Conservation (phyloP, 1,140 invertebrate species). For the Aphelinus atriplicis region DNA sequence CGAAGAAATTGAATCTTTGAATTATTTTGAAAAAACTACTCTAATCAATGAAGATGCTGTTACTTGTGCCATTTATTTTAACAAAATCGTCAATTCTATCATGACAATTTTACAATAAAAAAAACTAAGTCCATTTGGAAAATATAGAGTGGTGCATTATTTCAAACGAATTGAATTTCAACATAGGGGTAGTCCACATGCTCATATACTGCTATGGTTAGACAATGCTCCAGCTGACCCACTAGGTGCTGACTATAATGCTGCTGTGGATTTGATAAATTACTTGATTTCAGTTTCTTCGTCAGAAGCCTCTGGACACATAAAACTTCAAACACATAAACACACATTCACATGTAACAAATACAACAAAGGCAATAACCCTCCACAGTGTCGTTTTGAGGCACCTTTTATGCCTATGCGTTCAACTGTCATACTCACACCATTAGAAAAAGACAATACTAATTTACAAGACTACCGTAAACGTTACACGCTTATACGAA, state of each 20-base stretch:
- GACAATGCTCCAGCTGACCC: slow-evolving; percentile 49
- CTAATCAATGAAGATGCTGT: slow-evolving; percentile 62
- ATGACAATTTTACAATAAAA: slow-evolving; percentile 41
- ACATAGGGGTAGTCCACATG: slow-evolving; percentile 55
- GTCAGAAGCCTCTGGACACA: slow-evolving; percentile 45
- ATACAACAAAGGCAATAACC: slow-evolving; percentile 32
- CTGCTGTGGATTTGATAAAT: slow-evolving; percentile 36
- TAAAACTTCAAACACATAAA: slow-evolving; percentile 43
- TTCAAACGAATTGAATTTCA: slow-evolving; percentile 57
- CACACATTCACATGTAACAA: slow-evolving; percentile 49
- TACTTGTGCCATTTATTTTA: slow-evolving; percentile 60
- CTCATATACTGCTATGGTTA: slow-evolving; percentile 54
- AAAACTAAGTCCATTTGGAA: slow-evolving; percentile 46
- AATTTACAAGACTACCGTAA: slow-evolving; percentile 36
- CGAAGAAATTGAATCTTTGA: slow-evolving; percentile 46
- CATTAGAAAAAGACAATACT: slow-evolving; percentile 40
- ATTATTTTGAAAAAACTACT: slow-evolving; percentile 47
- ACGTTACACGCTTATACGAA: slow-evolving; percentile 38
- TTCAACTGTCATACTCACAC: slow-evolving; percentile 44
- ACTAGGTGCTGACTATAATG: slow-evolving; percentile 34
- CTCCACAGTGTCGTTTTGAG: slow-evolving; percentile 50
- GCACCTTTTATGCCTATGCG: slow-evolving; percentile 49
- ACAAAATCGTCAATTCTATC: slow-evolving; percentile 53
- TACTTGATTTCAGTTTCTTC: slow-evolving; percentile 41
- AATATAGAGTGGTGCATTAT: slow-evolving; percentile 49